Conservation (phyloP, 2,797 vertebrate genomes). For the Halcyon smyrnensis region DNA sequence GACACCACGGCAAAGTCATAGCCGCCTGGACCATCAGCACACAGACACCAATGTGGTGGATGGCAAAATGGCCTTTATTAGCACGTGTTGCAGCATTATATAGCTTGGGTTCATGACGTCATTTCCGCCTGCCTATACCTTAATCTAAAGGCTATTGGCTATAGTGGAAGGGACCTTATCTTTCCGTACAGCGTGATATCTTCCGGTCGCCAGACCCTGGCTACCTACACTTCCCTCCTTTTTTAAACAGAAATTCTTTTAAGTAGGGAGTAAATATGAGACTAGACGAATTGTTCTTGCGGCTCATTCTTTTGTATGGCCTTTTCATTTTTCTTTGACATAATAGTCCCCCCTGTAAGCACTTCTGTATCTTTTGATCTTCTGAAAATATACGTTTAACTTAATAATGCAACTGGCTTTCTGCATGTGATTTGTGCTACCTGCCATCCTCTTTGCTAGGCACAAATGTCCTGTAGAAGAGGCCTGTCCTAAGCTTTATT, state of each 20-base stretch:
- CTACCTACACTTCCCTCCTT: background rate
- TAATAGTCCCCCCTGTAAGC: background rate
- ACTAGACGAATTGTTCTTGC: background rate
- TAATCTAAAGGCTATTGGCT: too few relatives aligned
- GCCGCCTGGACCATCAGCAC: too few relatives aligned
- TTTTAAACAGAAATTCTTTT: background rate
- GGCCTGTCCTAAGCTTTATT: background rate
- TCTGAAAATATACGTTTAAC: background rate
- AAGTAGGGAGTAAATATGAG: background rate
- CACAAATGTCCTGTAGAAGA: background rate
- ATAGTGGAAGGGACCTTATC: too few relatives aligned
- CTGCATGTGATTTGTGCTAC: background rate
- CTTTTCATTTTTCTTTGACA: background rate
- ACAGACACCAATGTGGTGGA: too few relatives aligned
- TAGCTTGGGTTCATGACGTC: too few relatives aligned
- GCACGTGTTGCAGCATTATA: too few relatives aligned
- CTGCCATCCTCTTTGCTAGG: background rate
- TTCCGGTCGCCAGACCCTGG: too few relatives aligned
- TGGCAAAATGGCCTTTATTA: too few relatives aligned
- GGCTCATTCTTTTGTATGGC: rapidly evolving
- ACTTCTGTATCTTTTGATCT: background rate
- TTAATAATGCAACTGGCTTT: background rate
- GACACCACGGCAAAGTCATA: too few relatives aligned
- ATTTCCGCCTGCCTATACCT: too few relatives aligned
- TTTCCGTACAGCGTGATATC: too few relatives aligned